Percentiles rank a stretch among this genome's conserved stretches.
Conservation (phyloP, 2,797 vertebrate species). For the Fistularia commersonii region DNA sequence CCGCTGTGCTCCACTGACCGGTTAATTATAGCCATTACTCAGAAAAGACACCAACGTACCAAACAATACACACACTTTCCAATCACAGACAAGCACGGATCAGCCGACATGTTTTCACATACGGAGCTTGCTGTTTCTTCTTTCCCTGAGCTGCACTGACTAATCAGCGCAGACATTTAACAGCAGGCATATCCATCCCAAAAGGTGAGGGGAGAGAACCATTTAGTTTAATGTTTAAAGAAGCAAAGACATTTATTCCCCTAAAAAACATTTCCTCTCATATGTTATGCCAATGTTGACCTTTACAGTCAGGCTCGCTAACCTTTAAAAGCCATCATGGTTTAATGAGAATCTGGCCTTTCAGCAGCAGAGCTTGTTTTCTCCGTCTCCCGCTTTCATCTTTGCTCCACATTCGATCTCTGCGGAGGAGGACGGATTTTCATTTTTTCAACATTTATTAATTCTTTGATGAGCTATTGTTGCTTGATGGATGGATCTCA, state of each 20-base stretch:
- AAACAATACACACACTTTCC: slow-evolving; percentile 1
- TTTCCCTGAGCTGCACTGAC: slow-evolving; percentile 1
- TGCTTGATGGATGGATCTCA: slow-evolving; percentile 39
- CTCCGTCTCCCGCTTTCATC: slow-evolving; percentile 12
- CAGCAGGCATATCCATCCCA: slow-evolving; percentile 10
- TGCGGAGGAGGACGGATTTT: slow-evolving; percentile 35
- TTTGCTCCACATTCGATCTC: slow-evolving; percentile 15
- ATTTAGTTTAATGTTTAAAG: slow-evolving; percentile 21
- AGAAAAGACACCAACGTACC: slow-evolving; percentile 9
- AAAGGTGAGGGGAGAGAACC: neutral
- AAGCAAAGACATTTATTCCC: slow-evolving; percentile 24
- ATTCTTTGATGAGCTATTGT: neutral
- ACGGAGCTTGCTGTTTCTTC: slow-evolving; percentile 11
- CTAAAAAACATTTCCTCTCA: slow-evolving; percentile 21
- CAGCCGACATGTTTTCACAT: slow-evolving; percentile 25
- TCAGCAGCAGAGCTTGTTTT: slow-evolving; percentile 30
- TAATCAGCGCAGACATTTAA: slow-evolving; percentile 6
- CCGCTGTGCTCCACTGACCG: slow-evolving; percentile 43
- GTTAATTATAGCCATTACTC: slow-evolving; percentile 65
- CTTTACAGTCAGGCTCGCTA: slow-evolving; percentile 44
- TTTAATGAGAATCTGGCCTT: slow-evolving; percentile 36
- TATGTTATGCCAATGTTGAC: slow-evolving; percentile 42
- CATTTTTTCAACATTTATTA: too few relatives aligned
- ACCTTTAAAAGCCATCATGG: slow-evolving; percentile 60
- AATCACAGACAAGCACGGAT: slow-evolving; percentile 2